Base-by-base conservation (phyloP, 2,888 invertebrate genomes). In the Meganola albula region DNA sequence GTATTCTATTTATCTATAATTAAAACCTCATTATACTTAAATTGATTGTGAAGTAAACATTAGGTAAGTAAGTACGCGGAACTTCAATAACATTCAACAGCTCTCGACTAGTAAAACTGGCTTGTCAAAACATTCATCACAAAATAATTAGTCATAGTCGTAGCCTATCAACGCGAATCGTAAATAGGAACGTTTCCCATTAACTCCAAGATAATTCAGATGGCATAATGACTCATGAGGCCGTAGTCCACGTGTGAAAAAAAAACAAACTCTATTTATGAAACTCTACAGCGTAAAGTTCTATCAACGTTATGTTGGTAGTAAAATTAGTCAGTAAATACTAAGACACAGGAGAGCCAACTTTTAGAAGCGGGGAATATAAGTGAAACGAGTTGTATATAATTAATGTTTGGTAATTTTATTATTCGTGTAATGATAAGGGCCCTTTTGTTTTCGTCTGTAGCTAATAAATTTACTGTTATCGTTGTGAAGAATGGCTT, bases 181-280 rank as follows among this genome's bases (percentile, higher is more conserved):
- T 74, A 69, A 74, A 60, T 62, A 63, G 59, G 48, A 55, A 48
- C 42, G 41, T 28, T 52, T 35, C 59, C 49, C 60, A 58, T 58
- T 60, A 63, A 67, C 59, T 59, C 57, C 44, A 58, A 60, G 67
- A 74, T 65, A 68, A 69, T 69, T 74, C 71, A 75, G 73, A 69
- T 76, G 72, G 70, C 63, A 44, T 53, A 53, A 55, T 76, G 74
- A 77, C 31, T 74, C 72, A 72, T 28, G n/a, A n/a, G n/a, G 12
- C 25, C 36, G 31, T 24, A 8, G 28, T 25, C 37, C 40, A 39
- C 48, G 57, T 54, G 65, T 66, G 73, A 72, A 66, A 67, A 60
- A 65, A 60, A 58, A 55, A 55, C 41, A 48, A 48, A 46, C 34
- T 40, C 27, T 14, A 26, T 29, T 28, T 10, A 12, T 11, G 14